phyloP scores from a whole-genome alignment of 2,113 vertebrate species.

The Brachypodius melanocephalos region DNA sequence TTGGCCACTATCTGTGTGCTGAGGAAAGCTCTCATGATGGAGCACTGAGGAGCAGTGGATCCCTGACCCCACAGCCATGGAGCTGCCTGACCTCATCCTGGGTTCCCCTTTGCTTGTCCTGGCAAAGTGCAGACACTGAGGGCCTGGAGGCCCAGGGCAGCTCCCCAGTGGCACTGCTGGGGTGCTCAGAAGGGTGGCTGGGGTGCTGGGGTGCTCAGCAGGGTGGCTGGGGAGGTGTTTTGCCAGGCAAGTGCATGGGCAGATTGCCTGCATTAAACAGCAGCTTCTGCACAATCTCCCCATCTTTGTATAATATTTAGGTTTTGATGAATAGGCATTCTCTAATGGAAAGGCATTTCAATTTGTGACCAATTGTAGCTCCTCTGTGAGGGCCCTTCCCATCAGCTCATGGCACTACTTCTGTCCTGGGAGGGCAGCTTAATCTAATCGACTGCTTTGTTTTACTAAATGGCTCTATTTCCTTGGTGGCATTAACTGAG shows the following conservation, averaged over 20 bases:
- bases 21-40: neutral
- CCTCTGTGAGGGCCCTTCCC: neutral
- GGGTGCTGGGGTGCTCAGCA: neutral
- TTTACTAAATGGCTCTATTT: slow-evolving; percentile 41
- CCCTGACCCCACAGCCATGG: fast-evolving
- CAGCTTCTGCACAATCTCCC: neutral
- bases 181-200: too few species aligned
- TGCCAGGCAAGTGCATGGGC: neutral
- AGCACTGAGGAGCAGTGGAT: neutral
- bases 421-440: neutral
- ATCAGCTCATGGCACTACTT: neutral
- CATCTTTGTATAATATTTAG: neutral
- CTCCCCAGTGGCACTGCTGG: neutral
- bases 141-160: neutral
- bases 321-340: neutral
- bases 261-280: neutral
- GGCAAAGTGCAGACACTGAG: neutral
- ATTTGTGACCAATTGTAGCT: neutral
- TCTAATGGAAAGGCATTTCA: neutral
- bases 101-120: neutral
- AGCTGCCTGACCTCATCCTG: neutral
- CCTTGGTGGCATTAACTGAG: slow-evolving; percentile 32
- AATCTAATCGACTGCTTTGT: neutral
- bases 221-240: neutral
- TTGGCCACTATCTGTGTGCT: neutral